Evolutionary conservation across 2,888 invertebrate species (phyloP).

Genomic region (Ophion slaviceki): DNA sequence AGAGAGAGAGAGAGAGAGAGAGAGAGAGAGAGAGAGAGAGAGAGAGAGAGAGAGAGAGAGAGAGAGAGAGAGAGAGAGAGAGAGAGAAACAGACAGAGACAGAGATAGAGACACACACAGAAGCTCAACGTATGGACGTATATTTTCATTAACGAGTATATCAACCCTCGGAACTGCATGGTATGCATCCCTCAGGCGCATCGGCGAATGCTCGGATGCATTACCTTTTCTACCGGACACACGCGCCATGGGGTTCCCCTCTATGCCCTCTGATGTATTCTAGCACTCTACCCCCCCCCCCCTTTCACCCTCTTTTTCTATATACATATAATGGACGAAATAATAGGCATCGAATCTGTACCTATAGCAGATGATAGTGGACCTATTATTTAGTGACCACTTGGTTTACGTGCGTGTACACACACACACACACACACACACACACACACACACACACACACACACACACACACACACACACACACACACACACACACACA

Average conservation of each 20-base stretch:
- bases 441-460: no score
- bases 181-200: constrained; percentile 63
- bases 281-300: constrained; percentile 66
- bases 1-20: not conserved
- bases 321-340: not conserved
- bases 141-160: constrained; percentile 73
- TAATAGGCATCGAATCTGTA: not conserved
- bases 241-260: constrained; percentile 54
- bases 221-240: constrained; percentile 63
- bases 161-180: constrained; percentile 66
- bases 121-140: constrained; percentile 65
- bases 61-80: not conserved
- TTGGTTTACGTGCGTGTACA: not conserved
- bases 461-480: no score
- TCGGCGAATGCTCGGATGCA: constrained; percentile 65
- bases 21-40: constrained; percentile 32
- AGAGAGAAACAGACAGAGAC: constrained; percentile 9
- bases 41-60: constrained; percentile 7
- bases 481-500: no score
- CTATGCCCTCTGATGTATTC: constrained; percentile 48
- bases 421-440: no score
- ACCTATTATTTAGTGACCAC: not conserved
- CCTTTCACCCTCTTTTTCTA: constrained; percentile 54
- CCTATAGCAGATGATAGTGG: not conserved
- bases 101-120: not conserved